Conservation (phyloP, 1,140 invertebrate species). For the Trichonephila inaurata region DNA sequence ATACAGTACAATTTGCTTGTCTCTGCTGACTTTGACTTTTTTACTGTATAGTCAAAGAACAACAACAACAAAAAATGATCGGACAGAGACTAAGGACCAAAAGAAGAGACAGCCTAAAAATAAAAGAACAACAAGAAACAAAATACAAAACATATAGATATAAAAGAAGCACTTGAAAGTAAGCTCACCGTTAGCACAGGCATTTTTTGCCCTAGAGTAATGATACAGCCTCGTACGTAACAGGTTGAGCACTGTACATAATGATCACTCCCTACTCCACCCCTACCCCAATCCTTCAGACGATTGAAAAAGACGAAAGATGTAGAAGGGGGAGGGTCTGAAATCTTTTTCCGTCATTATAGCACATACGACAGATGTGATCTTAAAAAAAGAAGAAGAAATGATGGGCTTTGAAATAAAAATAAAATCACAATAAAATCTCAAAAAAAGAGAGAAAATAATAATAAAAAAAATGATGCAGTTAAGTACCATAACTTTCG, state of each 20-base stretch:
- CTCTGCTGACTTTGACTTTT: slow-evolving; percentile 8
- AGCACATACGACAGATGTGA: slow-evolving; percentile 72
- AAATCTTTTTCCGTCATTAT: slow-evolving; percentile 71
- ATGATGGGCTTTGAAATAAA: slow-evolving; percentile 57
- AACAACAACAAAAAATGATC: neutral
- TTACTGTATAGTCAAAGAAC: neutral
- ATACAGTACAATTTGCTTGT: neutral
- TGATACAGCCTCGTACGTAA: slow-evolving; percentile 69
- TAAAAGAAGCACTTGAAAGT: slow-evolving; percentile 65
- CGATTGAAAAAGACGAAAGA: slow-evolving; percentile 58
- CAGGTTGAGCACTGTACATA: slow-evolving; percentile 74
- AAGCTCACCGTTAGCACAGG: slow-evolving; percentile 62
- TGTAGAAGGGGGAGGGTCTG: neutral
- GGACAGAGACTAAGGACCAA: slow-evolving; percentile 53
- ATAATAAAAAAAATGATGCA: slow-evolving; percentile 22
- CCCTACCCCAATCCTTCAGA: slow-evolving; percentile 22
- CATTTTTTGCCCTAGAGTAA: slow-evolving; percentile 62
- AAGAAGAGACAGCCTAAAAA: slow-evolving; percentile 21
- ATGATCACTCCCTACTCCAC: slow-evolving; percentile 47
- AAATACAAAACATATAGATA: slow-evolving; percentile 36
- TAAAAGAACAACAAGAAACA: slow-evolving; percentile 47
- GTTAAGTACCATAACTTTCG: slow-evolving; percentile 75
- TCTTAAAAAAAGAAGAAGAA: slow-evolving; percentile 57
- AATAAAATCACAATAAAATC: slow-evolving; percentile 34
- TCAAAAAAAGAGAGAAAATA: neutral